phyloP scores from a whole-genome alignment of 2,888 invertebrate species.

The Oscheius sp. region DNA sequence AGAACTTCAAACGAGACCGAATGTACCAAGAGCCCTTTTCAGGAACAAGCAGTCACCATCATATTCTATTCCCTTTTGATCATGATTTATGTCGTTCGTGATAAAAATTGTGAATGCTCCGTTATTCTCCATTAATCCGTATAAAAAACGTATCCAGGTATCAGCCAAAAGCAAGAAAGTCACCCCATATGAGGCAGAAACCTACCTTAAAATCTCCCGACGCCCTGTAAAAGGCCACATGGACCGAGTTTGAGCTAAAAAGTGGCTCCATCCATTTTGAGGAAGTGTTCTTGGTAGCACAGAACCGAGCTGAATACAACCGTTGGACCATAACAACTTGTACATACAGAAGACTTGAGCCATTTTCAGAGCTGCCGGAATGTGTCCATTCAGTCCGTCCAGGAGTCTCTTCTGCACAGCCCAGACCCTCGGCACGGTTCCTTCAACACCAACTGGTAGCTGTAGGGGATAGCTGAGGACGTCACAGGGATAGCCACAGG shows the following conservation, averaged over 20 bases:
- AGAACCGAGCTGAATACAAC: conserved; percentile 20
- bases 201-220: conserved; percentile 24
- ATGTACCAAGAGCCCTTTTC: too few relatives aligned
- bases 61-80: too few relatives aligned
- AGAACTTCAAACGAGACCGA: too few relatives aligned
- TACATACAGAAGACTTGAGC: conserved; percentile 29
- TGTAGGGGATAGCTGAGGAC: conserved; percentile 71
- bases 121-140: too few relatives aligned
- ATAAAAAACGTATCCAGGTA: too few relatives aligned
- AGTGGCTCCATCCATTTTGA: conserved; percentile 20
- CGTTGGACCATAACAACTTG: background rate
- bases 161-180: too few relatives aligned
- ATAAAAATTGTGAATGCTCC: too few relatives aligned
- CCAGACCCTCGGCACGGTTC: conserved; percentile 78
- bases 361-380: conserved; percentile 28
- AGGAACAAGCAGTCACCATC: too few relatives aligned
- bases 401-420: conserved; percentile 77
- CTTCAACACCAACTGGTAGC: conserved; percentile 78
- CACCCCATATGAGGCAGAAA: background rate
- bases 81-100: too few relatives aligned
- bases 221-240: conserved; percentile 42
- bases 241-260: conserved; percentile 34
- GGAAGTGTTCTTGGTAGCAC: conserved; percentile 6
- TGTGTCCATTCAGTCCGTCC: conserved; percentile 60
- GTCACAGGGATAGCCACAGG: conserved; percentile 42